Conservation (phyloP, 2,113 vertebrate species). For the Gadus chalcogrammus region DNA sequence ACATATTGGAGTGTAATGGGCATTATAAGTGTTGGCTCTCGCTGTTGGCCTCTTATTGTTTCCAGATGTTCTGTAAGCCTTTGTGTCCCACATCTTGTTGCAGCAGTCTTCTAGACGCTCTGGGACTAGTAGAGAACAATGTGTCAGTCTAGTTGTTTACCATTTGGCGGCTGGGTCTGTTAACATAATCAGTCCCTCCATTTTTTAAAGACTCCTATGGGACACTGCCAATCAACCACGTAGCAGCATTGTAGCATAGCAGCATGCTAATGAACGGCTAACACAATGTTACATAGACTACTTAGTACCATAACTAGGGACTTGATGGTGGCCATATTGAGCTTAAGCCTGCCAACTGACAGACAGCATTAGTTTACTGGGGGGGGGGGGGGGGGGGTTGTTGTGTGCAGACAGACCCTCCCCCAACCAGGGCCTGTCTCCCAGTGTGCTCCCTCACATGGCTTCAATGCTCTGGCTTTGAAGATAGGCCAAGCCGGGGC, state of each 20-base stretch:
- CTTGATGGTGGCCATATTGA: neutral
- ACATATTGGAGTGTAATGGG: slow-evolving; percentile 69
- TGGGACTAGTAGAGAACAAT: slow-evolving; percentile 30
- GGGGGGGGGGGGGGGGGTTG: neutral
- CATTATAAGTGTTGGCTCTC: slow-evolving; percentile 55
- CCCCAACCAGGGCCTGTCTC: slow-evolving; percentile 29
- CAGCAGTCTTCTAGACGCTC: slow-evolving; percentile 29
- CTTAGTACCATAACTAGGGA: neutral
- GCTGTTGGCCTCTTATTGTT: slow-evolving; percentile 63
- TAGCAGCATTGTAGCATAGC: neutral
- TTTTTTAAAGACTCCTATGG: slow-evolving; percentile 11
- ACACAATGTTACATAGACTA: neutral
- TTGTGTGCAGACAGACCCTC: slow-evolving; percentile 42
- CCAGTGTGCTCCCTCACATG: neutral
- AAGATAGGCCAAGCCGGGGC: slow-evolving; percentile 37
- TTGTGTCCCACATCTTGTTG: slow-evolving; percentile 52
- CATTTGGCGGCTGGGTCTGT: slow-evolving; percentile 35
- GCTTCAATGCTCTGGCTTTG: slow-evolving; percentile 41
- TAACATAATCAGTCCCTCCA: slow-evolving; percentile 20
- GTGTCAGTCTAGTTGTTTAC: slow-evolving; percentile 48
- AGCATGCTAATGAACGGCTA: neutral
- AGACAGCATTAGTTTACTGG: slow-evolving; percentile 21
- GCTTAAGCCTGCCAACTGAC: neutral
- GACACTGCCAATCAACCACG: neutral
- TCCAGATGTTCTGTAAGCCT: slow-evolving; percentile 68